Percentiles rank a stretch among this genome's conserved stretches.
Evolutionary conservation across 2,113 vertebrate species (phyloP).

Genomic region (Dermatemys mawii): DNA sequence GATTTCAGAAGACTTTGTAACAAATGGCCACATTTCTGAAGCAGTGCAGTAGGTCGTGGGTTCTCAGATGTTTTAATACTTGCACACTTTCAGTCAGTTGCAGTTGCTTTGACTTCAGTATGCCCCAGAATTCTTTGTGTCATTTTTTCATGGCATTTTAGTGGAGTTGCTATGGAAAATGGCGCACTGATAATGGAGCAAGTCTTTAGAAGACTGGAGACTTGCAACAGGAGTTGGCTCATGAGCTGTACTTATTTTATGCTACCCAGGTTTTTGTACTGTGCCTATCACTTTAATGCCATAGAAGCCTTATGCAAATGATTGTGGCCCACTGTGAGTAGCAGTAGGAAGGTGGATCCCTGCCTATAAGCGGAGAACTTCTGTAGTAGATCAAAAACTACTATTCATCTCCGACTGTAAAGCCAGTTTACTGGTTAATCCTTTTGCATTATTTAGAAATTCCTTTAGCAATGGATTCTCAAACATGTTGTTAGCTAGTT

Average conservation of each 20-base stretch:
- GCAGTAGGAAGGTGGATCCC: fast-evolving
- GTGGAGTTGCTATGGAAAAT: background rate
- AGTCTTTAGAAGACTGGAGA: background rate
- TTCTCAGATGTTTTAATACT: background rate
- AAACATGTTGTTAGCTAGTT: background rate
- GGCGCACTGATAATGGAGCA: background rate
- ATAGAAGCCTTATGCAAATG: background rate
- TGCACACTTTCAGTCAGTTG: background rate
- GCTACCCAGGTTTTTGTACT: background rate
- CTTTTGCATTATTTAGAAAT: background rate
- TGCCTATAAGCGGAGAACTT: background rate
- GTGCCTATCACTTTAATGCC: background rate
- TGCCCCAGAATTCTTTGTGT: background rate
- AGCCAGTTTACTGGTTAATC: background rate
- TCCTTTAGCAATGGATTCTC: background rate
- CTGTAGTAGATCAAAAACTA: background rate
- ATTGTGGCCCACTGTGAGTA: background rate
- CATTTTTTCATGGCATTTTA: background rate
- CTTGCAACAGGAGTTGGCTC: background rate
- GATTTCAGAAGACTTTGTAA: background rate
- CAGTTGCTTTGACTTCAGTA: background rate
- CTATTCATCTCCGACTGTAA: background rate
- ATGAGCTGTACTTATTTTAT: background rate
- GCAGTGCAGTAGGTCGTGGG: background rate
- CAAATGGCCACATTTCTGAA: background rate